Base-by-base conservation (phyloP, 2,888 invertebrate species). In the Drosophila mettleri region DNA sequence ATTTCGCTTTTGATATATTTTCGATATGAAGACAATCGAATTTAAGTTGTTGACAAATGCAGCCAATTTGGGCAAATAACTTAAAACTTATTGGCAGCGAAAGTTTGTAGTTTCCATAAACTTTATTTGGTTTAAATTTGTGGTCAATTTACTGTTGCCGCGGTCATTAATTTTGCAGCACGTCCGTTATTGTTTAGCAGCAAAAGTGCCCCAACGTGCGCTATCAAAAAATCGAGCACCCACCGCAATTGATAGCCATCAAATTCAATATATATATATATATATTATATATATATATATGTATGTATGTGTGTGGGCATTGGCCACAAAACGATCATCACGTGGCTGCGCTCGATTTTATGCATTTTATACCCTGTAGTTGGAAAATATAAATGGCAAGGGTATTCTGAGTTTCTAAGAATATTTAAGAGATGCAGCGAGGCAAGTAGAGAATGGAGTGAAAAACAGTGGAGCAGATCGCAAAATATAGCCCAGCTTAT, bases 181-280 rank as follows among this genome's bases (percentile, higher is more conserved):
- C 43, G 36, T 31, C 43, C 24, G 38, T 34, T 36, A 48, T 51
- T 51, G 33, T 64, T 55, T 33, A 64, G 14, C 14, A 33, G 16
- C 14, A 10, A 29, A 39, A 33, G 18, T 31, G 9, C 24, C 33
- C 34, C 16, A 45, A 59, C 71, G 71, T 75, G 72, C 53, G 71
- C 61, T 65, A 71, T 79, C 72, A 58, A 41, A 24, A 64, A 76
- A 79, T 83, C 64, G 48, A 66, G 64, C 1, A 12, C 33, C 39
- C 22, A n/a, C 7, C 41, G n/a, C 68, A 27, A 52, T 65, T 58
- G 60, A 69, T 69, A 22, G 31, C 48, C 67, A 72, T 61, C 65
- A 64, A 78, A 82, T 74, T 78, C 71, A 75, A 82, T 79, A 60
- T 54, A 63, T n/a, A n/a, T n/a, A n/a, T n/a, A n/a, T n/a, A n/a